Evolutionary conservation across 2,797 vertebrate genomes (phyloP), one percentile per base, ranked within the genome.

Genomic region (Cryptoblepharus egeriae): DNA sequence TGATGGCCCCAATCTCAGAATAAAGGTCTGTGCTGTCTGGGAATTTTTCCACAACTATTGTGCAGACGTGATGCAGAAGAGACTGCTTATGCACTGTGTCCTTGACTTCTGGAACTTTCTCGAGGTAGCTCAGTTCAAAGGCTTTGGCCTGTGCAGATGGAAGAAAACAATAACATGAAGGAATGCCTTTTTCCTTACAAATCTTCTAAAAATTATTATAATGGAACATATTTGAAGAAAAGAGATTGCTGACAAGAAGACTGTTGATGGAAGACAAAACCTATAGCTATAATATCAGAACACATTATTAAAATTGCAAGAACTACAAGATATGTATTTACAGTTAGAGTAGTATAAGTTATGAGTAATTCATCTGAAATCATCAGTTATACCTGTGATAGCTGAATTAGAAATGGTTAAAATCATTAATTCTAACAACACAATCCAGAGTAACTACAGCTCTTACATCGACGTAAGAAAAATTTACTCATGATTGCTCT

Each of bases 101-200:
- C 95, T 99, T 99, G 83, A 99, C 98, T 94, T 99, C 98, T 26
- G 98, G 98, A 94, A 99, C 98, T 93, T 99, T 99, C 96, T 99
- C 98, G 93, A 99, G 96, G 96, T 99, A 99, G 94, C 96, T 97
- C 93, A 99, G 94, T 95, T 99, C 98, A 96, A 99, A 99, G 72
- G 98, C 98, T 96, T 99, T 99, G 81, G 97, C 98, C 98, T 99
- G 61, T 49, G 91, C 74, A 6, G 13, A 15, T 0, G 1, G 15
- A 60, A 83, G 55, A 49, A 1, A 10, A 75, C 55, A 64, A 90
- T 81, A 57, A 83, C 79, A 63, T 63, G 15, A 39, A 8, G 4
- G 2, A 52, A 30, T 1, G 20, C 16, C 32, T 67, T 74, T 35
- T 12, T 12, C 22, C 16, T 30, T 16, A 26, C 79, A 74, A 57